A percentile compares a stretch with the other conserved stretches of the same genome.
Evolutionary conservation across 2,888 invertebrate genomes (phyloP).

Genomic region (Chydorus sphaericus): DNA sequence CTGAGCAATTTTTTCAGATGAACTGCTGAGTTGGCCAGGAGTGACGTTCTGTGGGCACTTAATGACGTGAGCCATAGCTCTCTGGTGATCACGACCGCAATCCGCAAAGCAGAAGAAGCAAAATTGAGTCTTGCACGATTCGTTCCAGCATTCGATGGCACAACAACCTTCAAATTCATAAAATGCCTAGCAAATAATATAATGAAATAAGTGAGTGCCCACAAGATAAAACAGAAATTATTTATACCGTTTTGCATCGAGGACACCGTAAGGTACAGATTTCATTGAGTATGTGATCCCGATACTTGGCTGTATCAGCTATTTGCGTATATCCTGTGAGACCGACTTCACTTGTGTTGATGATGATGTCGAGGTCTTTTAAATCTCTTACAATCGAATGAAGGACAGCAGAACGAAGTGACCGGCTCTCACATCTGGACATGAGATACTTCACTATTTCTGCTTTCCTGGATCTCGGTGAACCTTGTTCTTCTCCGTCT

Average conservation of each 20-base stretch:
- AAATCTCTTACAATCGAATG: slow-evolving; percentile 1
- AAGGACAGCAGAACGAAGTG: neutral
- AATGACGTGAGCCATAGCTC: slow-evolving; percentile 1
- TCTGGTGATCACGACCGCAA: slow-evolving; percentile 10
- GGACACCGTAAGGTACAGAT: slow-evolving; percentile 9
- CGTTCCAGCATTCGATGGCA: slow-evolving; percentile 10
- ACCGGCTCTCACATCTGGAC: neutral
- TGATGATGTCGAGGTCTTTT: slow-evolving; percentile 3
- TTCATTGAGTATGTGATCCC: neutral
- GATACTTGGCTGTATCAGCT: neutral
- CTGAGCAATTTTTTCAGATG: neutral
- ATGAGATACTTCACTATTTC: neutral
- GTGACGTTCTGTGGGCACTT: neutral
- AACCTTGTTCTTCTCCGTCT: neutral
- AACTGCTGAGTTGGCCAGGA: neutral
- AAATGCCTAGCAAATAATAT: no score
- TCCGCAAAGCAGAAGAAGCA: slow-evolving; percentile 13
- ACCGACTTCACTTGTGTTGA: neutral
- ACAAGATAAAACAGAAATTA: no score
- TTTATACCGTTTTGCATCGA: neutral
- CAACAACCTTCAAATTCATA: slow-evolving; percentile 13
- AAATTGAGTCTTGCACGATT: slow-evolving; percentile 6
- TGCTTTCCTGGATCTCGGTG: neutral
- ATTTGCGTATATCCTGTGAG: neutral
- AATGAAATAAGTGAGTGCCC: no score